Evolutionary conservation across 2,888 invertebrate species (phyloP).

Genomic region (Vanessa cardui): DNA sequence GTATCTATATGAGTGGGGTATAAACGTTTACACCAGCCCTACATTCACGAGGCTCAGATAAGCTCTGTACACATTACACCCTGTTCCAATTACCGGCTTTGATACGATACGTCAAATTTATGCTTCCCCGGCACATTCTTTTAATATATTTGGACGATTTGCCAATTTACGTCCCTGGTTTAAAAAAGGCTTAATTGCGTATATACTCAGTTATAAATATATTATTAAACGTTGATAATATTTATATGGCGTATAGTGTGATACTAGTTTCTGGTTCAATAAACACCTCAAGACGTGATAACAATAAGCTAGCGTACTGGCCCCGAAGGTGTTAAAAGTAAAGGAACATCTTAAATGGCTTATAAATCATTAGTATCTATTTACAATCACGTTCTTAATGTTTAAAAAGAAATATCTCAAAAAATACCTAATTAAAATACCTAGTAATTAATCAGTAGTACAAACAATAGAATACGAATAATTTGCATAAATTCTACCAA

Average conservation of each 20-base stretch:
- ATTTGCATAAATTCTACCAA: not conserved
- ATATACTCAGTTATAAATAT: constrained; percentile 12
- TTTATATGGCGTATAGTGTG: not conserved
- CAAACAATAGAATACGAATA: no score
- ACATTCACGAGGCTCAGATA: constrained; percentile 30
- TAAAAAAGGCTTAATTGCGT: constrained; percentile 33
- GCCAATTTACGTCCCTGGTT: constrained; percentile 18
- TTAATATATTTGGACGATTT: constrained; percentile 48
- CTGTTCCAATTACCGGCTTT: constrained; percentile 43
- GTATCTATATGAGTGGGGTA: constrained; percentile 14
- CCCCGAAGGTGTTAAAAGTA: no score
- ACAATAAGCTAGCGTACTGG: no score
- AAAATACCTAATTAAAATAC: no score
- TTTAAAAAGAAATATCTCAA: no score
- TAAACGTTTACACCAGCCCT: constrained; percentile 25
- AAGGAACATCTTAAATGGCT: no score
- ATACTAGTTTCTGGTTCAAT: no score
- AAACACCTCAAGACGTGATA: no score
- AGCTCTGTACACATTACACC: constrained; percentile 46
- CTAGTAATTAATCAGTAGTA: no score
- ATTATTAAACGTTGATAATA: constrained; percentile 12
- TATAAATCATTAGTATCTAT: no score
- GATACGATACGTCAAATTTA: constrained; percentile 44
- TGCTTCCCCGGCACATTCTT: constrained; percentile 49
- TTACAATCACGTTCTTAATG: no score